Evolutionary conservation across 2,888 invertebrate genomes (phyloP).

Genomic region (Trichogramma dendrolimi): DNA sequence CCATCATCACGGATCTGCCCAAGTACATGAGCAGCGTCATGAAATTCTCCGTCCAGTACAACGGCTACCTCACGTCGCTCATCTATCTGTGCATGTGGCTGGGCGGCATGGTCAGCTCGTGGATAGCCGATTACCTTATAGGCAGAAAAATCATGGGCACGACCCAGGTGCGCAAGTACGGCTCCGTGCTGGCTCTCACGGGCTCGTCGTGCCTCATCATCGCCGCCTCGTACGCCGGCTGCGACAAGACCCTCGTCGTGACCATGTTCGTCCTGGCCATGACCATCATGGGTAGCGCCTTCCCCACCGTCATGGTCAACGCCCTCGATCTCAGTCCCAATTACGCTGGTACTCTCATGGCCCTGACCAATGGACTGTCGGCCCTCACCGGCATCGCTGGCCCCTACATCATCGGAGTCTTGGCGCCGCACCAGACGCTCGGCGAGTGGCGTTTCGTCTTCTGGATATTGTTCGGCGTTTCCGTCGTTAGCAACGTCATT

Average conservation of each 20-base stretch:
- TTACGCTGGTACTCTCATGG: constrained; percentile 55
- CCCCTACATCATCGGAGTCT: constrained; percentile 63
- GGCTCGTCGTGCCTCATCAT: constrained; percentile 54
- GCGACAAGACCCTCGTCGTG: constrained; percentile 48
- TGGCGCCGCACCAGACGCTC: constrained; percentile 52
- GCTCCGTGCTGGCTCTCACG: constrained; percentile 53
- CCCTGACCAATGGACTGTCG: constrained; percentile 61
- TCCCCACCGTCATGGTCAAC: constrained; percentile 54
- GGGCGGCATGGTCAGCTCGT: constrained; percentile 47
- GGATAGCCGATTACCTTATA: constrained; percentile 51
- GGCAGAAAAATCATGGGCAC: constrained; percentile 43
- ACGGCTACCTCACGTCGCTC: constrained; percentile 51
- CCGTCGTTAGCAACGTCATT: constrained; percentile 64
- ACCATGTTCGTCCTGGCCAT: constrained; percentile 44
- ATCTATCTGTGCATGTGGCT: constrained; percentile 54
- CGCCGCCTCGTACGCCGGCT: constrained; percentile 54
- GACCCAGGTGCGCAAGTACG: constrained; percentile 52
- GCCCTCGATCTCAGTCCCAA: constrained; percentile 54
- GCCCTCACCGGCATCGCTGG: constrained; percentile 69
- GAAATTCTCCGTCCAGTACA: constrained; percentile 50
- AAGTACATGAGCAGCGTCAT: constrained; percentile 52
- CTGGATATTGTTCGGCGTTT: constrained; percentile 71
- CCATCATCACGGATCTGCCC: constrained; percentile 49
- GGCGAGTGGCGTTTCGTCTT: constrained; percentile 75
- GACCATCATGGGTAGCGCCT: constrained; percentile 54